Conservation (phyloP, 2,113 vertebrate species). For the Corydoras sp. region DNA sequence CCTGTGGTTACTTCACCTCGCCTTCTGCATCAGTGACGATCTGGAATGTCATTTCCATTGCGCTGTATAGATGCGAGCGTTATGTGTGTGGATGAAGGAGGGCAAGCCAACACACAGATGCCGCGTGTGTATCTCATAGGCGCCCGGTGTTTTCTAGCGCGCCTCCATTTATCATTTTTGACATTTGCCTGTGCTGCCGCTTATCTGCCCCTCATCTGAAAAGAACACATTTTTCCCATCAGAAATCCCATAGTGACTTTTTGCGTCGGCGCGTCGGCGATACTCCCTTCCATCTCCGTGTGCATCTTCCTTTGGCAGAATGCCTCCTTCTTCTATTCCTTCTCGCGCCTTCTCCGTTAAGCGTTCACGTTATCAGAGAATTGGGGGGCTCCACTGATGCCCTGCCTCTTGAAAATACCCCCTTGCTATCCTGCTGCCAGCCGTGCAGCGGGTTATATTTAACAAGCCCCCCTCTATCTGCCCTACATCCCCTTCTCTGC, state of each 20-base stretch:
- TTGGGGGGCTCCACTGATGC: constrained; percentile 64
- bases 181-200: constrained; percentile 69
- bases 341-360: constrained; percentile 29
- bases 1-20: too few relatives aligned
- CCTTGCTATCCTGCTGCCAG: constrained; percentile 65
- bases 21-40: too few relatives aligned
- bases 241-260: constrained; percentile 68
- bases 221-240: constrained; percentile 73
- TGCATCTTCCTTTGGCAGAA: constrained; percentile 49
- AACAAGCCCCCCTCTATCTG: constrained; percentile 61
- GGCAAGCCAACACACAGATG: too few relatives aligned
- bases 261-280: constrained; percentile 55
- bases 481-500: constrained; percentile 54
- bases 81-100: constrained; percentile 7
- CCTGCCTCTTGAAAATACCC: constrained; percentile 64
- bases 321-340: constrained; percentile 18
- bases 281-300: constrained; percentile 61
- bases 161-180: constrained; percentile 70
- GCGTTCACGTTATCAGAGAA: constrained; percentile 65
- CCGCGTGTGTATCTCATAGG: too few relatives aligned
- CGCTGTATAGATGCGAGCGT: constrained; percentile 7
- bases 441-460: constrained; percentile 68
- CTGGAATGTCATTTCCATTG: neutral
- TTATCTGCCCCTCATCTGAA: constrained; percentile 71
- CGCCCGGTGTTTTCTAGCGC: constrained; percentile 57